Base-by-base conservation (phyloP, 1,140 invertebrate genomes). In the Bombus haemorrhoidalis region DNA sequence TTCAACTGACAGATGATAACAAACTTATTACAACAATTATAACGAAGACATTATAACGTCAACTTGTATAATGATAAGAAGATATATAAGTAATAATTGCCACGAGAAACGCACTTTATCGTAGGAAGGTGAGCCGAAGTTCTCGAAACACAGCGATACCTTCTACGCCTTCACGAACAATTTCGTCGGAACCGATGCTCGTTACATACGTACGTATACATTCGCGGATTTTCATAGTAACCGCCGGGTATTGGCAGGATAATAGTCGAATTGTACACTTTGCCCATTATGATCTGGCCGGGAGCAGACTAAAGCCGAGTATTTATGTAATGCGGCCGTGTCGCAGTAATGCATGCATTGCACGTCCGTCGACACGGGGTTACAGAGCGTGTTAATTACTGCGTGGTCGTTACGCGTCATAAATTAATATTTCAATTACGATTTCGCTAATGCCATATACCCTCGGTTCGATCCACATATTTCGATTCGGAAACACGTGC, bases 401-500 rank as follows among this genome's bases (percentile, higher is more conserved):
- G 88, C 85, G 87, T 86, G 91, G 79, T 86, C 93, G 92, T 93
- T 93, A 93, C 86, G 92, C 91, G 85, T 91, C 92, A 93, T 93
- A 93, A 93, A 93, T 94, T 94, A 94, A 94, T 93, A 93, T 93
- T 94, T 93, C 93, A 93, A 94, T 94, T 94, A 93, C 87, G 88
- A 93, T 90, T 92, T 92, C 88, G 88, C 87, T 92, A 93, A 93
- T 93, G 92, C 91, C 89, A 85, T 90, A 85, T 82, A 91, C 87
- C 87, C 85, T 87, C 74, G 86, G 78, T 86, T 69, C 69, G 83
- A 85, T 73, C 75, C 88, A 57, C 76, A 73, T 87, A 81, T 89
- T 87, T 59, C 85, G 74, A 43, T 81, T 57, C 53, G 15, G 59
- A 47, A 12, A 39, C 41, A 10, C 32, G n/a, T 28, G 72, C 34